Evolutionary conservation across 2,113 vertebrate genomes (phyloP), one percentile per base, ranked within the genome.

Genomic region (Fulica atra): DNA sequence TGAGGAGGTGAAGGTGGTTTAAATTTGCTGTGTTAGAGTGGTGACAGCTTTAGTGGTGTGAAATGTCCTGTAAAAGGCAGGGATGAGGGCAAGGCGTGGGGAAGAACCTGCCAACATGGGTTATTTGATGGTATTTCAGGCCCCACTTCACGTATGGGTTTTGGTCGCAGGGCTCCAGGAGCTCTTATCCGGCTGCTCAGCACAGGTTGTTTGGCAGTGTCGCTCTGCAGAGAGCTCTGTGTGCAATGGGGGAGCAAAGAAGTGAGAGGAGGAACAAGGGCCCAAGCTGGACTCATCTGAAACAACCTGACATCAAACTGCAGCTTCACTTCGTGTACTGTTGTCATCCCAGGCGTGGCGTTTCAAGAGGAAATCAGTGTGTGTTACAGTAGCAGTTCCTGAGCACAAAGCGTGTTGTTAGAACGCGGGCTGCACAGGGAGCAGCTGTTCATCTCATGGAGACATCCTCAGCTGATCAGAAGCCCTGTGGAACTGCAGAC

Each of bases 371-470:
- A 38, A 85, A 23, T 2, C 19, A 21, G 29, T 9, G 21, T 2
- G 0, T 50, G 38, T 36, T 50, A 35, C 38, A 2, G 0, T 17
- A 69, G 54, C 40, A 42, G 54, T 35, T 59, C 71, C 33, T 3
- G 2, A 31, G 18, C 12, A 5, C 8, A 18, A 36, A 51, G 46
- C 1, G 0, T 56, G 14, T 11, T 38, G 31, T 23, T 63, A 19
- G 51, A 50, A 9, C 18, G 6, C 6, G 16, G 54, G 5, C 29
- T 66, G 44, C n/a, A 19, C 29, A 5, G 38, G 44, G 44, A 20
- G n/a, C 48, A 21, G 53, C n/a, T 33, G 0, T 61, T 60, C 3
- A 3, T 48, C 48, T 48, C 53, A 26, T 4, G 35, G 90, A 71
- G 51, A 35, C 11, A 1, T 35, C 48, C 66, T 42, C 53, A 11